Conservation (phyloP, 53 echinoderm and acorn worm genomes). For the Paracentrotus lividus region DNA sequence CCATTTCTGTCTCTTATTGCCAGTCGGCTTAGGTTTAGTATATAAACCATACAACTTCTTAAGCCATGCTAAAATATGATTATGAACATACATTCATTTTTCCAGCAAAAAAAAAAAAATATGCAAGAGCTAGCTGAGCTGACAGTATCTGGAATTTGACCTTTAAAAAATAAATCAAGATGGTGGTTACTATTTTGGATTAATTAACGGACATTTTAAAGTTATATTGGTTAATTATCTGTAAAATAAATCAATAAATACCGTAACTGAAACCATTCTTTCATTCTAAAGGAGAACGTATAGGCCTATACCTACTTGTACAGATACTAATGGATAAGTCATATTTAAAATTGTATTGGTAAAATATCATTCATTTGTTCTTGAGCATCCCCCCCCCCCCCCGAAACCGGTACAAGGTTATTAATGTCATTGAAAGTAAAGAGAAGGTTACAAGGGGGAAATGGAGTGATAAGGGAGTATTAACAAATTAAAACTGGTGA, state of each 20-base stretch:
- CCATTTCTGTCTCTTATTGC: neutral
- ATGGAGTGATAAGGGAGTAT: neutral
- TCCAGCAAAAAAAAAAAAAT: neutral
- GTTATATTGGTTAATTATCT: neutral
- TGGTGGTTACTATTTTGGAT: neutral
- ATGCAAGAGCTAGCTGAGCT: neutral
- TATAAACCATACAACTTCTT: neutral
- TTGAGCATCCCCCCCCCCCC: too few species aligned
- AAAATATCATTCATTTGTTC: too few species aligned
- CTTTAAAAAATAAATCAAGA: neutral
- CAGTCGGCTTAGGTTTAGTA: neutral
- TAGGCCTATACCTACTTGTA: too few species aligned
- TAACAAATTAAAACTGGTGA: neutral
- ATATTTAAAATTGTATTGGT: too few species aligned
- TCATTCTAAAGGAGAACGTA: too few species aligned
- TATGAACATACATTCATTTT: neutral
- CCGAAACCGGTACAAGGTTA: neutral
- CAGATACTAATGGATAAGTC: too few species aligned
- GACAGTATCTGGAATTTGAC: neutral
- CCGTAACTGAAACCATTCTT: too few species aligned
- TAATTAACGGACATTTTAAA: neutral
- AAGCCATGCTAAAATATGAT: neutral
- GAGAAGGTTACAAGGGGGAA: neutral
- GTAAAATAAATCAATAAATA: neutral
- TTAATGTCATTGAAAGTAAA: neutral